A percentile compares a stretch with the other conserved stretches of the same genome.
phyloP scores from a whole-genome alignment of 1,140 invertebrate genomes.

The Bilobella aurantiaca region DNA sequence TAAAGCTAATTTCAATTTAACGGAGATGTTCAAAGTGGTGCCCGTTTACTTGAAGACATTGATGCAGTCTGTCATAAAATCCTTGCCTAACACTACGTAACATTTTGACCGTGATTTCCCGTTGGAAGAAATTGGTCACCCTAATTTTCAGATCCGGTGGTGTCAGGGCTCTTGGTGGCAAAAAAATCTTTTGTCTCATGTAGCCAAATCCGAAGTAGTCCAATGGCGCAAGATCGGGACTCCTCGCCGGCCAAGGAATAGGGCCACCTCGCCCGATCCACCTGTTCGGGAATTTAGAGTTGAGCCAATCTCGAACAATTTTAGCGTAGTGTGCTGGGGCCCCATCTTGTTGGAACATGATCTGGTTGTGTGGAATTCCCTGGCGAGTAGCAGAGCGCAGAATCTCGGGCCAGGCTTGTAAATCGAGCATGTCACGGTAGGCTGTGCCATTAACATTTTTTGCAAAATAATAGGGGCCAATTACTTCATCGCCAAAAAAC shows the following conservation, averaged over 20 bases:
- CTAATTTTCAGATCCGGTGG: background rate
- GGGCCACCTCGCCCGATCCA: conserved; percentile 41
- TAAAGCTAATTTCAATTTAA: too few relatives aligned
- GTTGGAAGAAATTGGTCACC: background rate
- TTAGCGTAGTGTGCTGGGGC: conserved; percentile 38
- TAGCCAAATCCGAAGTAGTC: conserved; percentile 43
- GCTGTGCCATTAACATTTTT: conserved; percentile 31
- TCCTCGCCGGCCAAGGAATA: conserved; percentile 41
- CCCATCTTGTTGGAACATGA: conserved; percentile 40
- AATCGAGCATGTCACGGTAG: conserved; percentile 33
- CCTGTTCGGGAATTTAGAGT: conserved; percentile 37
- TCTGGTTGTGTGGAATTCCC: background rate
- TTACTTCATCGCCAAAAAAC: conserved; percentile 35
- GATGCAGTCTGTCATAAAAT: background rate
- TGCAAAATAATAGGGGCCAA: conserved; percentile 37
- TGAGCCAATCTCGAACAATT: conserved; percentile 36
- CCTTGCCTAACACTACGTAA: background rate
- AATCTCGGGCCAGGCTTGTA: conserved; percentile 13
- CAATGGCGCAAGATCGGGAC: conserved; percentile 39
- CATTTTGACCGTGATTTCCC: background rate
- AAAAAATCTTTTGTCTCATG: conserved; percentile 38
- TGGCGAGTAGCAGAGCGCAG: background rate
- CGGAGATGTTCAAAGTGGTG: conserved; percentile 3
- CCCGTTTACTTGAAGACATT: background rate
- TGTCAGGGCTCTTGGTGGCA: background rate